A percentile compares a stretch with the other conserved stretches of the same genome.
Evolutionary conservation across 2,888 invertebrate species (phyloP).

Genomic region (Pinctada fucata): DNA sequence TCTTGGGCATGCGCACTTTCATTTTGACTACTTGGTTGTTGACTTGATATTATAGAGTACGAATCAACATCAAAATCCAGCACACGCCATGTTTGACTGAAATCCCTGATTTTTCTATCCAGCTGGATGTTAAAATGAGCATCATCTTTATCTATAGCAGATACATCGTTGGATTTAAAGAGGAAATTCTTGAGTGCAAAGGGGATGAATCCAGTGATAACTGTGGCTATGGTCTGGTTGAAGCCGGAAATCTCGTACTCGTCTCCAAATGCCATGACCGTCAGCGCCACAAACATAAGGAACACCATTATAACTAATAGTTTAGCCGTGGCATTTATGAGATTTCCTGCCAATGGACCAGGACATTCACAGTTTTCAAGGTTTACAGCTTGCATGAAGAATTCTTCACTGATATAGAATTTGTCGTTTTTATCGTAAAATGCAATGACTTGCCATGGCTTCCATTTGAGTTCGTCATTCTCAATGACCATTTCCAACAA

Average conservation of each 20-base stretch:
- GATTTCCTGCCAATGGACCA: constrained; percentile 42
- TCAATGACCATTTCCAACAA: background rate
- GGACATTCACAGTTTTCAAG: constrained; percentile 51
- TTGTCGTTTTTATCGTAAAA: constrained; percentile 49
- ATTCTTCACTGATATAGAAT: constrained; percentile 44
- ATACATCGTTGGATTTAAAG: constrained; percentile 51
- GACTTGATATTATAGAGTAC: too few species aligned
- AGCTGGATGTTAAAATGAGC: constrained; percentile 54
- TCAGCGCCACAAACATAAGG: constrained; percentile 51
- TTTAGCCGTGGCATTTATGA: constrained; percentile 44
- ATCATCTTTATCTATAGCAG: constrained; percentile 63
- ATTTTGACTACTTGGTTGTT: too few species aligned
- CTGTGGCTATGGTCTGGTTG: constrained; percentile 50
- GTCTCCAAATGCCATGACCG: constrained; percentile 55
- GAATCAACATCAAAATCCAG: background rate
- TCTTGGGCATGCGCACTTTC: too few species aligned
- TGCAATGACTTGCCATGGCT: constrained; percentile 36
- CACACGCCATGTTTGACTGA: background rate
- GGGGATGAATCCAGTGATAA: constrained; percentile 54
- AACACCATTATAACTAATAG: constrained; percentile 46
- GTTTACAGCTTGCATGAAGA: constrained; percentile 49
- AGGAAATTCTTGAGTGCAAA: constrained; percentile 51
- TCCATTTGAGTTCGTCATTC: constrained; percentile 37
- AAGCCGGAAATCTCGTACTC: constrained; percentile 51
- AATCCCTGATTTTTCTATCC: constrained; percentile 22